Conservation (phyloP, 2,888 invertebrate genomes). For the Hirtodrosophila histrioides region DNA sequence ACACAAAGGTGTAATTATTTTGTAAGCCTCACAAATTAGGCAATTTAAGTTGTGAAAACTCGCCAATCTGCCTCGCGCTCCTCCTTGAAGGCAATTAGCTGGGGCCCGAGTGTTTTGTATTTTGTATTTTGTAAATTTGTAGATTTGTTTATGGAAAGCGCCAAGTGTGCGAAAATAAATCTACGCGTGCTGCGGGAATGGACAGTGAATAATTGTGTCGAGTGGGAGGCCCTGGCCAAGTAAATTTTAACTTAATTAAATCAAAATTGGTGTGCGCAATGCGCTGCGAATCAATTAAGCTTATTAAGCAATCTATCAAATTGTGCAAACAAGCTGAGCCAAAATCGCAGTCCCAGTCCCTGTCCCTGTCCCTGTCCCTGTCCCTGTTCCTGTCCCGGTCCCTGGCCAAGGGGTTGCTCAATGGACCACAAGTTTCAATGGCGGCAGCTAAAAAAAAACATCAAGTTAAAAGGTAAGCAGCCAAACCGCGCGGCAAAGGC, state of each 20-base stretch:
- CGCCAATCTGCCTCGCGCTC: background rate
- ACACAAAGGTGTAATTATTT: slow-evolving; percentile 74
- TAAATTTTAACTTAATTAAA: slow-evolving; percentile 76
- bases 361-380: too few species aligned
- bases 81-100: slow-evolving; percentile 35
- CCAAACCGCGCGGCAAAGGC: slow-evolving; percentile 46
- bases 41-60: slow-evolving; percentile 71
- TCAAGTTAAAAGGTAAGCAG: slow-evolving; percentile 70
- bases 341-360: background rate
- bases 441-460: slow-evolving; percentile 1
- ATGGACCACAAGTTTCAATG: slow-evolving; percentile 59
- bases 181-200: slow-evolving; percentile 14
- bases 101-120: slow-evolving; percentile 16
- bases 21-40: slow-evolving; percentile 79
- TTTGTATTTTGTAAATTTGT: slow-evolving; percentile 16
- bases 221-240: slow-evolving; percentile 39
- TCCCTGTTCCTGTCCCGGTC: background rate
- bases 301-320: slow-evolving; percentile 81
- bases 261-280: slow-evolving; percentile 69
- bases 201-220: slow-evolving; percentile 10
- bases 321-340: slow-evolving; percentile 61
- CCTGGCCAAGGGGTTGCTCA: slow-evolving; percentile 53
- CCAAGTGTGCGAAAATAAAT: slow-evolving; percentile 36
- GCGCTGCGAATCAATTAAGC: slow-evolving; percentile 75
- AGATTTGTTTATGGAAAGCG: slow-evolving; percentile 29